Evolutionary conservation across 2,113 vertebrate species (phyloP).

Genomic region (Craseonycteris thonglongyai): DNA sequence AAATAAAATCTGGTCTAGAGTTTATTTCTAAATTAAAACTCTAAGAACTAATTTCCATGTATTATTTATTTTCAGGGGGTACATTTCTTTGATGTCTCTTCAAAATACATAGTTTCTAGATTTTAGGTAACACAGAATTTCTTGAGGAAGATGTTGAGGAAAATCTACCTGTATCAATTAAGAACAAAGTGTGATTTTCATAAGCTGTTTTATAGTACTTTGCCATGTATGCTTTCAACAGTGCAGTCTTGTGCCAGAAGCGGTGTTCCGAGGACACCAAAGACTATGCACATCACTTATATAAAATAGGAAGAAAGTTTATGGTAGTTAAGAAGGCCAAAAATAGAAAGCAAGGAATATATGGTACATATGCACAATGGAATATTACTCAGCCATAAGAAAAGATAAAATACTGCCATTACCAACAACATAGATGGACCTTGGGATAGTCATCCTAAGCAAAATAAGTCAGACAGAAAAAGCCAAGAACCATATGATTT

Average conservation of each 20-base stretch:
- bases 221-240: neutral
- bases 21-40: neutral
- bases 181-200: neutral
- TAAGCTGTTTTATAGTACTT: neutral
- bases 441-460: too few relatives aligned
- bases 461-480: too few relatives aligned
- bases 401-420: too few relatives aligned
- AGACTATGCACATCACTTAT: neutral
- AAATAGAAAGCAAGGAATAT: neutral
- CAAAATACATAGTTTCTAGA: neutral
- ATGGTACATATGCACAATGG: too few relatives aligned
- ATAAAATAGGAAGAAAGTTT: neutral
- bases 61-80: neutral
- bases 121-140: neutral
- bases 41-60: neutral
- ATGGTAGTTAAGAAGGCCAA: neutral
- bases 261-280: neutral
- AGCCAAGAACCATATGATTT: too few relatives aligned
- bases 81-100: neutral
- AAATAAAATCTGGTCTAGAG: neutral
- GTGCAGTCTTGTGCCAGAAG: neutral
- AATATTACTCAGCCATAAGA: too few relatives aligned
- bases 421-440: too few relatives aligned
- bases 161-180: neutral
- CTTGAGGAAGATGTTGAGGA: neutral